Percentiles rank a stretch among this genome's conserved stretches.
These are phyloP conservation scores for Holacanthella duospinosa DNA, from an alignment of 2,888 invertebrate species.

Conservation along the genomic window DNA sequence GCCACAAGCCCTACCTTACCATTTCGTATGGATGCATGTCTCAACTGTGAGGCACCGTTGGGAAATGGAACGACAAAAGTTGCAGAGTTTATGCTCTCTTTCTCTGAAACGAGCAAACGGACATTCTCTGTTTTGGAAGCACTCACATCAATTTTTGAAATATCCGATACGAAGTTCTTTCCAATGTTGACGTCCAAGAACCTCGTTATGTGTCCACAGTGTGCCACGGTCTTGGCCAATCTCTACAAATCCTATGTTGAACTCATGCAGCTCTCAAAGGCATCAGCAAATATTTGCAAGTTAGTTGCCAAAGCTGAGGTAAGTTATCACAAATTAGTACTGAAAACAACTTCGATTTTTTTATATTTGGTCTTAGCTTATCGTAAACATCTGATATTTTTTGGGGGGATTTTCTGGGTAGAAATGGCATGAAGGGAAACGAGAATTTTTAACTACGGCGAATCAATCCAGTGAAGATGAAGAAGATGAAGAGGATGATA, in stretches of 20 bases:
- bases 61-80: constrained; percentile 3
- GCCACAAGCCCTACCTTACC: constrained; percentile 5
- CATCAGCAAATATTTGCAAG: background rate
- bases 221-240: background rate
- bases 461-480: background rate
- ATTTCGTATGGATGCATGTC: background rate
- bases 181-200: background rate
- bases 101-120: background rate
- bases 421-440: background rate
- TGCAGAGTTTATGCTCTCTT: background rate
- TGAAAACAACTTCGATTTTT: background rate
- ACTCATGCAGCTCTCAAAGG: constrained; percentile 1
- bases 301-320: background rate
- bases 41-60: background rate
- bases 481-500: background rate
- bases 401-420: background rate
- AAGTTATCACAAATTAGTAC: background rate
- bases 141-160: background rate
- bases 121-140: background rate
- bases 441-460: background rate
- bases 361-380: background rate
- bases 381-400: background rate
- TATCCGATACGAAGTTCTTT: background rate
- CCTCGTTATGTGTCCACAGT: background rate
- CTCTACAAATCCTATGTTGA: constrained; percentile 8